A percentile compares a stretch with the other conserved stretches of the same genome.
Evolutionary conservation across 2,888 invertebrate genomes (phyloP).

Genomic region (Sphaerophoria taeniata): DNA sequence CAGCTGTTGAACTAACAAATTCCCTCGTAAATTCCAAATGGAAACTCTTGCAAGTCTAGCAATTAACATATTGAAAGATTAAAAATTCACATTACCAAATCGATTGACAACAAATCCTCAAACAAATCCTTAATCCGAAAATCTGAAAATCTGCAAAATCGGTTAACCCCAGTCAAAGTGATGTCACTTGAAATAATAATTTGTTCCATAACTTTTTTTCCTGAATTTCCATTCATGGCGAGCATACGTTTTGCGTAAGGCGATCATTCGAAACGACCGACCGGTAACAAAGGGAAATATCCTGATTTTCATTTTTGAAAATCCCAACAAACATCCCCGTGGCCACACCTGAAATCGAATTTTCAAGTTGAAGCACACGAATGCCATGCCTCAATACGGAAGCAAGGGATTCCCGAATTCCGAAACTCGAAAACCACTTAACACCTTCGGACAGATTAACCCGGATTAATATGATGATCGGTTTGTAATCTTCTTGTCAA

Average conservation of each 20-base stretch:
- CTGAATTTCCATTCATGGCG: slow-evolving; percentile 54
- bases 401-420: slow-evolving; percentile 68
- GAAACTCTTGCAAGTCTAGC: slow-evolving; percentile 8
- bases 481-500: slow-evolving; percentile 63
- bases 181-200: slow-evolving; percentile 71
- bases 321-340: slow-evolving; percentile 61
- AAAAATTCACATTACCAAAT: slow-evolving; percentile 41
- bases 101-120: slow-evolving; percentile 7
- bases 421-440: slow-evolving; percentile 74
- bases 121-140: slow-evolving; percentile 52
- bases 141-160: slow-evolving; percentile 60
- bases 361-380: slow-evolving; percentile 64
- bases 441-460: slow-evolving; percentile 70
- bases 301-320: slow-evolving; percentile 54
- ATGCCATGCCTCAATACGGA: slow-evolving; percentile 65
- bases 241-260: slow-evolving; percentile 66
- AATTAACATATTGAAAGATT: slow-evolving; percentile 35
- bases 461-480: slow-evolving; percentile 65
- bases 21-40: not conserved
- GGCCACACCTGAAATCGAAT: slow-evolving; percentile 69
- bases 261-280: not conserved
- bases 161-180: slow-evolving; percentile 63
- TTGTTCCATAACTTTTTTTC: slow-evolving; percentile 43
- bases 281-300: slow-evolving; percentile 17
- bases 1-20: not conserved